phyloP scores from a whole-genome alignment of 53 echinoderm and acorn worm genomes.

The Temnopleurus reevesii region DNA sequence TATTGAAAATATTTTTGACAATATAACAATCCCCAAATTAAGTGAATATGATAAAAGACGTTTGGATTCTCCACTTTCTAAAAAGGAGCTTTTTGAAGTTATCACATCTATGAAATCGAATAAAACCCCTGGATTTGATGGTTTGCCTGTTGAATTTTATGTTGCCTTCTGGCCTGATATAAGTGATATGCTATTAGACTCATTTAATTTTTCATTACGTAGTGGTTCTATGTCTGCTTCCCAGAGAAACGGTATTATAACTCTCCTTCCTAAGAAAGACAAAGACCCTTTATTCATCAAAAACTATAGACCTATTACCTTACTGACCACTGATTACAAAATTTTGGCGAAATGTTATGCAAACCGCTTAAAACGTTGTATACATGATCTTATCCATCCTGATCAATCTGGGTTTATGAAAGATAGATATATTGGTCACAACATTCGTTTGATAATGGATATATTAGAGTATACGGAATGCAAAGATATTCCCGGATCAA shows the following conservation, averaged over 20 bases:
- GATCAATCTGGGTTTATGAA: not conserved
- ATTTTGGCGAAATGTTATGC: not conserved
- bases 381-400: not conserved
- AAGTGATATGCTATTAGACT: not conserved
- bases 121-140: not conserved
- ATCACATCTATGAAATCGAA: not conserved
- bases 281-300: not conserved
- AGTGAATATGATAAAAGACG: not conserved
- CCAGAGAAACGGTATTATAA: not conserved
- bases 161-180: not conserved
- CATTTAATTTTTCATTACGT: not conserved
- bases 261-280: not conserved
- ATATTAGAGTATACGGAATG: too few species aligned
- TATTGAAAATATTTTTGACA: not conserved
- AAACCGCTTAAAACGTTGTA: not conserved
- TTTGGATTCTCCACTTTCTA: not conserved
- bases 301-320: not conserved
- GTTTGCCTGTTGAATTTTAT: not conserved
- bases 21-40: not conserved
- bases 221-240: not conserved
- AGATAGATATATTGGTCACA: too few species aligned
- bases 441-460: too few species aligned
- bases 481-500: too few species aligned
- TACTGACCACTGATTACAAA: not conserved
- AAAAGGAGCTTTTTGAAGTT: not conserved